Percentiles rank a stretch among this genome's conserved stretches.
These are phyloP conservation scores for Clitarchus hookeri DNA, from an alignment of 2,888 invertebrate species.

Conservation along the genomic window DNA sequence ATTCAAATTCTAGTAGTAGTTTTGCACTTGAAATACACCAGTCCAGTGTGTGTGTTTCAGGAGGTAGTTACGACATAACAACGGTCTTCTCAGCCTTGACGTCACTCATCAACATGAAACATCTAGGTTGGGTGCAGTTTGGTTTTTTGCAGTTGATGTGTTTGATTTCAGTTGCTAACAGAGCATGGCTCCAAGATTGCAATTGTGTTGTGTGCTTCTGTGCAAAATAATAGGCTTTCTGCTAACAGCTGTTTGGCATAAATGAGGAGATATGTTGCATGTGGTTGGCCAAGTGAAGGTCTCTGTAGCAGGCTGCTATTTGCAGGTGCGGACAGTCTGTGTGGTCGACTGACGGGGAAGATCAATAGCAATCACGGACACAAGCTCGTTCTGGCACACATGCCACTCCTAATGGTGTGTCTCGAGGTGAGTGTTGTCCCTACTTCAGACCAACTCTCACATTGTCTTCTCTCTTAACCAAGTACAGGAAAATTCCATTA, in stretches of 20 bases:
- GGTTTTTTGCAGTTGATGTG: not conserved
- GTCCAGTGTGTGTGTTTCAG: constrained; percentile 30
- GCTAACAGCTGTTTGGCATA: too few species aligned
- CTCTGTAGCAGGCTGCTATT: constrained; percentile 37
- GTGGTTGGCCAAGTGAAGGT: not conserved
- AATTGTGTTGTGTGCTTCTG: not conserved
- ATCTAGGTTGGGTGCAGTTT: constrained; percentile 30
- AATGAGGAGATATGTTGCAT: too few species aligned
- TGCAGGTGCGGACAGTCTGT: constrained; percentile 93
- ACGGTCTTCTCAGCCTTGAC: constrained; percentile 34
- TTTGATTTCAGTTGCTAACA: not conserved
- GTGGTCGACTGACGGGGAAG: constrained; percentile 90
- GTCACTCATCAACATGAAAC: constrained; percentile 32
- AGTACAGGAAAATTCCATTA: too few species aligned
- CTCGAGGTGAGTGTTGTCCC: constrained; percentile 68
- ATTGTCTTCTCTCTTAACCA: too few species aligned
- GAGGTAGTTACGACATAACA: constrained; percentile 32
- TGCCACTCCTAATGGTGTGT: constrained; percentile 94
- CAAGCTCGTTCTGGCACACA: constrained; percentile 88
- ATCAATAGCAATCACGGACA: constrained; percentile 90
- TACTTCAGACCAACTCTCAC: too few species aligned
- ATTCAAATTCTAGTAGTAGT: too few species aligned
- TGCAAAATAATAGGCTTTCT: not conserved
- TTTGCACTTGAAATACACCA: not conserved
- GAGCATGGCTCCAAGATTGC: not conserved